Percentiles rank a stretch among this genome's conserved stretches.
Evolutionary conservation across 2,797 vertebrate species (phyloP).

Genomic region (Myotis daubentonii): DNA sequence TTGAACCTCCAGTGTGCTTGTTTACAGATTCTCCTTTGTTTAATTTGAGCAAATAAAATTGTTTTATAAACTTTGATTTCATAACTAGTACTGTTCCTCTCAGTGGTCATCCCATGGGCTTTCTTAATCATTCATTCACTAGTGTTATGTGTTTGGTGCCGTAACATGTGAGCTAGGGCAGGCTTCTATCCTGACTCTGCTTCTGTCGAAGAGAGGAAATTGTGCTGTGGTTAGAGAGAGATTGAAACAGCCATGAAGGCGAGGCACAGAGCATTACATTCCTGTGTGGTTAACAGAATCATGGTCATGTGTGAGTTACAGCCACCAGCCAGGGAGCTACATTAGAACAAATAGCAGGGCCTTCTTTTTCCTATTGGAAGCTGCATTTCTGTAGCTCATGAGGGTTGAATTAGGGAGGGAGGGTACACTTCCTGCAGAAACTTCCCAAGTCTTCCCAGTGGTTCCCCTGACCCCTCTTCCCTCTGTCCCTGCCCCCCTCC

Average conservation of each 20-base stretch:
- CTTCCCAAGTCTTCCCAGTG: too few species aligned
- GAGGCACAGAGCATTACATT: accelerated
- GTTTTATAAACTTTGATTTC: neutral
- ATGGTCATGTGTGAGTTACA: too few species aligned
- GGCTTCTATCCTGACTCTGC: accelerated
- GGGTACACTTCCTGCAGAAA: neutral
- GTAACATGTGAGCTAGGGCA: accelerated
- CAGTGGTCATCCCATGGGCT: accelerated
- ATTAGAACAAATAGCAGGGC: accelerated
- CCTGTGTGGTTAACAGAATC: accelerated
- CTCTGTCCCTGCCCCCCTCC: neutral
- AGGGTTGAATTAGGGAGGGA: too few species aligned
- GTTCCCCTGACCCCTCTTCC: neutral
- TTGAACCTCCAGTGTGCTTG: neutral
- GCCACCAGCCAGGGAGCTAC: accelerated
- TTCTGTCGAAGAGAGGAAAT: too few species aligned
- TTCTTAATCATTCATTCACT: accelerated
- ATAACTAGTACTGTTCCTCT: accelerated
- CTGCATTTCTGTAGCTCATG: neutral
- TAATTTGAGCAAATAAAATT: neutral
- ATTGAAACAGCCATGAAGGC: accelerated
- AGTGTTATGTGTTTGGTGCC: accelerated
- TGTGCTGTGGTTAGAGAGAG: accelerated
- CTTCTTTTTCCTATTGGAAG: neutral
- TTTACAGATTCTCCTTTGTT: neutral